Evolutionary conservation across 2,888 invertebrate genomes (phyloP).

Genomic region (Melieria picta): DNA sequence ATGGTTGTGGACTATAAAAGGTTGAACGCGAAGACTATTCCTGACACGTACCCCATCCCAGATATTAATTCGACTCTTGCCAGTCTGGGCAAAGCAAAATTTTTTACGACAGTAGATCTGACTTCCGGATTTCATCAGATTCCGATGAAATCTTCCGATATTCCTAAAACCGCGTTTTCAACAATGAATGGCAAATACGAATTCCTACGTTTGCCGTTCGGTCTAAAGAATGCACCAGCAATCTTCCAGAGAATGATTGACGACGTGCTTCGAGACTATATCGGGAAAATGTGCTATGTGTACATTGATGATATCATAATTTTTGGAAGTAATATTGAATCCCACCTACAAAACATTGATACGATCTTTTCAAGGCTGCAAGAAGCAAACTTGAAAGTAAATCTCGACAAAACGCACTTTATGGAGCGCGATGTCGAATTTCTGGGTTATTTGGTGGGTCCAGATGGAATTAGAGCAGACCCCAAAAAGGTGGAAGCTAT

Average conservation of each 20-base stretch:
- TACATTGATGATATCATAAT: conserved; percentile 41
- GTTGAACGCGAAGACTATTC: conserved; percentile 41
- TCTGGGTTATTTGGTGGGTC: too few relatives aligned
- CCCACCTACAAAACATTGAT: conserved; percentile 22
- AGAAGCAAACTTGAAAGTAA: too few relatives aligned
- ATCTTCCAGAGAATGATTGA: conserved; percentile 44
- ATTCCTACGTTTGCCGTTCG: conserved; percentile 23
- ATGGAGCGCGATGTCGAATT: too few relatives aligned
- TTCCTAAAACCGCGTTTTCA: conserved; percentile 43
- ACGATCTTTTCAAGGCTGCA: conserved; percentile 5
- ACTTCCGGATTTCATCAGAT: conserved; percentile 48
- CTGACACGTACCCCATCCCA: conserved; percentile 13
- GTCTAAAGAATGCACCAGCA: conserved; percentile 29
- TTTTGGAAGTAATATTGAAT: conserved; percentile 32
- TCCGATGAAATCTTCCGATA: conserved; percentile 38
- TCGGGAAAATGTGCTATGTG: conserved; percentile 34
- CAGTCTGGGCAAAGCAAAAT: conserved; percentile 42
- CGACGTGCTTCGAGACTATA: conserved; percentile 39
- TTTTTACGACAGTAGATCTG: conserved; percentile 43
- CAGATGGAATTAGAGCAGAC: too few relatives aligned
- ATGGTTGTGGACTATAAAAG: conserved; percentile 43
- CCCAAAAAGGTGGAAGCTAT: too few relatives aligned
- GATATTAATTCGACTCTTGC: conserved; percentile 2
- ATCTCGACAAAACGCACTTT: too few relatives aligned
- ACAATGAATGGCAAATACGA: conserved; percentile 39